Evolutionary conservation across 2,113 vertebrate genomes (phyloP).

Genomic region (Helogale parvula): DNA sequence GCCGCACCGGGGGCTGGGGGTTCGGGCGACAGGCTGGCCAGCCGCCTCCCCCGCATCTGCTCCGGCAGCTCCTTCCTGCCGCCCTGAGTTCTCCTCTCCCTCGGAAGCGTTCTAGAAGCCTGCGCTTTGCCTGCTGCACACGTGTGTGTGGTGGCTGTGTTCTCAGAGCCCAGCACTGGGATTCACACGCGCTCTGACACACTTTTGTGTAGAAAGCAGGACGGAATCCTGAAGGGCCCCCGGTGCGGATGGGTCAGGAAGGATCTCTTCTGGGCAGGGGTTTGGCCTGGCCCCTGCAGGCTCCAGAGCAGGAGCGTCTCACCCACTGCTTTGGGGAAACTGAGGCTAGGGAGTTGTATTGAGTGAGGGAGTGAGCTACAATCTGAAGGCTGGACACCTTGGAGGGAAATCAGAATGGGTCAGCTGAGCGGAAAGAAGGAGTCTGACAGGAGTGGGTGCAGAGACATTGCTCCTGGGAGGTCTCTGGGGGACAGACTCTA

Average conservation of each 20-base stretch:
- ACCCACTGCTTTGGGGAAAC: constrained; percentile 1
- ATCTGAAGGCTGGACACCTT: background rate
- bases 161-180: background rate
- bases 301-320: background rate
- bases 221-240: background rate
- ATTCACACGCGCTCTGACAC: fast-evolving
- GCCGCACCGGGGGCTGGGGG: constrained; percentile 31
- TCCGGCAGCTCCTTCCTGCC: constrained; percentile 36
- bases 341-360: background rate
- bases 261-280: background rate
- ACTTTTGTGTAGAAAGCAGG: background rate
- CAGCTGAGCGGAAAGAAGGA: background rate
- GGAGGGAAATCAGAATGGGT: background rate
- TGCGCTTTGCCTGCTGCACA: fast-evolving
- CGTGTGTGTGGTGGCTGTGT: background rate
- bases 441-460: too few species aligned
- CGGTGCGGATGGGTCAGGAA: background rate
- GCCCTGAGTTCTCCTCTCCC: background rate
- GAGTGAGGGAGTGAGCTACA: background rate
- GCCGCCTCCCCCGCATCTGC: background rate
- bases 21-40: constrained; percentile 8
- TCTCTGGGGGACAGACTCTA: background rate
- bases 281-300: background rate
- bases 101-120: background rate
- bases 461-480: background rate